Base-by-base conservation (phyloP, 2,888 invertebrate genomes). In the Diloba caeruleocephala region DNA sequence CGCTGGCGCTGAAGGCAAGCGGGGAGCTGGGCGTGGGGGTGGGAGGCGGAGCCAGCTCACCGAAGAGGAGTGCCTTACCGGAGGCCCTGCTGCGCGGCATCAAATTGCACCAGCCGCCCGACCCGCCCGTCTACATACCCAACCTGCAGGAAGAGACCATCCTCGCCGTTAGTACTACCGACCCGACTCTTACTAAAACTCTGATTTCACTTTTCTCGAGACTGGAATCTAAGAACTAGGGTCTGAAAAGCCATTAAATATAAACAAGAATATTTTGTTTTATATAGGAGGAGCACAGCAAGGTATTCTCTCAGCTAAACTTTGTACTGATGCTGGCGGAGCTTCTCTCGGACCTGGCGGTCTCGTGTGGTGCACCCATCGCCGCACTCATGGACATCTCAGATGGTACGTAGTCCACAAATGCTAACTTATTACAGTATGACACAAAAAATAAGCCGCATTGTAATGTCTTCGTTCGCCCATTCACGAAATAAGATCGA, bases 281-380 rank as follows among this genome's bases (percentile, higher is more conserved):
- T 13, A 0, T 21, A 2, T 92, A 97, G 96, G 96, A 97, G 83
- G 98, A 98, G 90, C 99, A 99, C 93, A 98, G 98, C 93, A 98
- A 98, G 87, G 98, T 98, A 34, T 95, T 99, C 88, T 98, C 98
- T 13, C 99, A 99, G 91, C 94, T 99, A 72, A 98, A 99, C 94
- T 99, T 99, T 93, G 98, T 99, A 63, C 94, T 98, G 78, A 98
- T 99, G 61, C 94, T 99, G 64, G 98, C 98, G 66, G 99, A 98
- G 85, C 98, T 99, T 84, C 96, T 99, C 53, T 95, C 98, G 63
- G 98, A 99, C 92, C 94, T 98, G 51, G 98, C 98, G 9, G 95
- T 96, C 58, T 95, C 96, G n/a, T 95, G 97, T 73, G 96, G 96
- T 45, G 96, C 96, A 1, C 97, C 97, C 26, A 94, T 97, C 55